Evolutionary conservation across 2,113 vertebrate species (phyloP).

Genomic region (Mobula hypostoma): DNA sequence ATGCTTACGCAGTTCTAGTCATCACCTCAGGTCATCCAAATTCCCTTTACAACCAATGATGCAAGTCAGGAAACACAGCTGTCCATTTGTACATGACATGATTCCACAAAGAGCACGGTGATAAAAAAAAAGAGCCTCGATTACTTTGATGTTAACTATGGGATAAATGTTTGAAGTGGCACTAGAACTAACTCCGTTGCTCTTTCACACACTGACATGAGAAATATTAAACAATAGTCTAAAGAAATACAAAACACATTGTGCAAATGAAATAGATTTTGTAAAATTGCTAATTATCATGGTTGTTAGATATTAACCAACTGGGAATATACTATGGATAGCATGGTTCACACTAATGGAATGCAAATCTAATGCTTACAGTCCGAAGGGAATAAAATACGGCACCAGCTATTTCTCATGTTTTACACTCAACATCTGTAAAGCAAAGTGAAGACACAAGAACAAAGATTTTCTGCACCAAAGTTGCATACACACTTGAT

Average conservation of each 20-base stretch:
- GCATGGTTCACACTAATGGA: conserved; percentile 16
- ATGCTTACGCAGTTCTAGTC: no score
- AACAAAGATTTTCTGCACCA: no score
- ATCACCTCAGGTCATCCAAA: no score
- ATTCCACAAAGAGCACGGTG: no score
- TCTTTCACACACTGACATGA: not conserved
- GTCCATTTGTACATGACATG: no score
- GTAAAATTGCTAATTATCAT: conserved; percentile 1
- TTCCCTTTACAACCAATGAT: no score
- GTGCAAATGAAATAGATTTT: not conserved
- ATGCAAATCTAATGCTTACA: not conserved
- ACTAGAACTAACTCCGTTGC: no score
- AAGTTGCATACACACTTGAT: not conserved
- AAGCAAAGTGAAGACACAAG: not conserved
- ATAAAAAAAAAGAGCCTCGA: no score
- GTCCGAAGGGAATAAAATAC: conserved; percentile 16
- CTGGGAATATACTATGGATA: not conserved
- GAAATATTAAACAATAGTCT: conserved; percentile 5
- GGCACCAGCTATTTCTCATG: not conserved
- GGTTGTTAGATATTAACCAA: conserved; percentile 17
- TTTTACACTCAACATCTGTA: not conserved
- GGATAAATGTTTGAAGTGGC: no score
- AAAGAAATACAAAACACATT: not conserved
- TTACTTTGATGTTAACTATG: no score
- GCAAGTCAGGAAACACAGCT: no score